Base-by-base conservation (phyloP, 2,797 vertebrate genomes). In the Darevskia mixta region DNA sequence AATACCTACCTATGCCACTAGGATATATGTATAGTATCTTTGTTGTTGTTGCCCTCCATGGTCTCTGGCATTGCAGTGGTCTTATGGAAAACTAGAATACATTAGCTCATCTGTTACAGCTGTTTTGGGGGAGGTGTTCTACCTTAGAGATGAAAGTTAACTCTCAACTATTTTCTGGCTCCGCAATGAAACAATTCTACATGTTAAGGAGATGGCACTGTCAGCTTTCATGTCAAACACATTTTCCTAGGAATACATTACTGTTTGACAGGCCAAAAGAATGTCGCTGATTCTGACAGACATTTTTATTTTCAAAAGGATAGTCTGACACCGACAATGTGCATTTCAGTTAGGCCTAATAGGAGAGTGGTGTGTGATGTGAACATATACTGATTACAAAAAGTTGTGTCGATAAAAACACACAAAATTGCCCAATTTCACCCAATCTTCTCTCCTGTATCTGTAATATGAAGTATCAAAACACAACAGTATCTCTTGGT, bases 261-360 rank as follows among this genome's bases (percentile, higher is more conserved):
- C 73, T 76, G 18, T 61, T 90, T 87, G 76, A 55, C 81, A 76
- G 72, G 87, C 35, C 35, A 1, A 0, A 2, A 27, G 0, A 0
- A 83, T 83, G 20, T 75, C 0, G 0, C 49, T 45, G 27, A 38
- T 79, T 13, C 45, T 80, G 83, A n/a, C 32, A 32, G 66, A 55
- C 18, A 18, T 1, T 0, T 83, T 91, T 88, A 20, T 89, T 81
- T 83, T 88, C 69, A 0, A 11, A 88, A 38, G 38, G 58, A 49
- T 41, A 9, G 91, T 91, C 81, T 83, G 38, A 77, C 83, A 92
- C 49, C 8, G 7, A 73, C 85, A 92, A 71, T 10, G 7, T 38
- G 17, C 6, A 79, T 83, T 83, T 77, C 82, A 92, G 2, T 79
- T 93, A 23, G 86, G 13, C 55, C 45, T 90, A 61, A 83, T 72